Percentiles rank a stretch among this genome's conserved stretches.
phyloP scores from a whole-genome alignment of 2,797 vertebrate genomes.

The Danio jaintianensis region DNA sequence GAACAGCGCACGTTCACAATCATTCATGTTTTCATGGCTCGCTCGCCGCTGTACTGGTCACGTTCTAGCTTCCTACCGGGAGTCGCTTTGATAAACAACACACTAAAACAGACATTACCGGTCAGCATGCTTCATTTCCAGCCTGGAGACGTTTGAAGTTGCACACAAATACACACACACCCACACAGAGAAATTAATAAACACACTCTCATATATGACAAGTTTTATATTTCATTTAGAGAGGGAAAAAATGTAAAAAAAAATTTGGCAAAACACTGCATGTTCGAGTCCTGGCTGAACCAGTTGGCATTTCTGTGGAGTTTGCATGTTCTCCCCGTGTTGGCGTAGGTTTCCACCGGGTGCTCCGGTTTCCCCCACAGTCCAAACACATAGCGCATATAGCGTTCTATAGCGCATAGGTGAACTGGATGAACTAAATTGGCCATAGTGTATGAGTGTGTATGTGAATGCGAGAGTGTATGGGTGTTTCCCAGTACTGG shows the following conservation, averaged over 20 bases:
- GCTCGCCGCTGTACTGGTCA: conserved; percentile 9
- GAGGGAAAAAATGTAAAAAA: no score
- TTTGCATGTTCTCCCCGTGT: no score
- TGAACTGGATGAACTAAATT: no score
- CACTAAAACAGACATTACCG: conserved; percentile 52
- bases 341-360: no score
- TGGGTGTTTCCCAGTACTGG: no score
- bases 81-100: conserved; percentile 47
- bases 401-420: no score
- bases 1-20: conserved; percentile 25
- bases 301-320: no score
- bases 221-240: conserved; percentile 59
- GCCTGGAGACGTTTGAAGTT: conserved; percentile 64
- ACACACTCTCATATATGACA: conserved; percentile 36
- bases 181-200: neutral
- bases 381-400: no score
- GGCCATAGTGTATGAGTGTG: no score
- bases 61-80: conserved; percentile 35
- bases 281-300: no score
- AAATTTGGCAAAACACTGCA: conserved; percentile 28
- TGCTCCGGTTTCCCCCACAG: no score
- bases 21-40: conserved; percentile 5
- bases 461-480: no score
- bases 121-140: conserved; percentile 61
- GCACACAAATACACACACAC: conserved; percentile 63